Evolutionary conservation across 2,888 invertebrate species (phyloP), one percentile per base, ranked within the genome.

Genomic region (Drosophila emarginata): DNA sequence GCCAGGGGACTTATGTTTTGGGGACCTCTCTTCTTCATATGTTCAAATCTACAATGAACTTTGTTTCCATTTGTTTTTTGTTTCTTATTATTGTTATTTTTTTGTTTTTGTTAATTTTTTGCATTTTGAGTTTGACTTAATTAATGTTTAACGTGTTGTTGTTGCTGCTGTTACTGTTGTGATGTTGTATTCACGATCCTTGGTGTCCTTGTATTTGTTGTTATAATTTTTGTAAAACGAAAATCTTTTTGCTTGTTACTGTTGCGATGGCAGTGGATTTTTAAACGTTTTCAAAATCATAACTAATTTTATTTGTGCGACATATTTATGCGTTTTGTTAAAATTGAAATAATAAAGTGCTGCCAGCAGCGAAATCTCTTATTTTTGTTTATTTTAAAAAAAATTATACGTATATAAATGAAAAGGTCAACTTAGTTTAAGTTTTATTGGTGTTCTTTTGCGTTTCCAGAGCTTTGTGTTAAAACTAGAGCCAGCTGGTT

Each of bases 31-130:
- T 51, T 51, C 23, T 23, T 51, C 36, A 78, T 85, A 85, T 81
- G 85, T 70, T 85, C 70, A 83, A 82, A 83, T 82, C 81, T 82
- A 82, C 81, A 82, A 80, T 82, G 86, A 82, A 82, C 86, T 69
- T 85, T 71, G 61, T 45, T 63, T 72, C 71, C 73, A 56, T 71
- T 59, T 23, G 58, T 26, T 26, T 62, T 62, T 62, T 56, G 69
- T 62, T 69, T 51, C 1, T 57, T 11, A 63, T 85, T 71, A 57
- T 45, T 61, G 68, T 71, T 71, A 56, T 71, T 64, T 14, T 37
- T 26, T 26, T 69, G 52, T 57, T 61, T 69, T 69, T 69, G 58
- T 39, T 39, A 23, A 52, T 56, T 40, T 18, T 50, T 51, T 58
- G 70, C 60, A 52, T 70, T 59, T 52, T 50, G 57, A 56, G 51